Conservation (phyloP, 2,888 invertebrate species). For the Acanthacorydalis orientalis region DNA sequence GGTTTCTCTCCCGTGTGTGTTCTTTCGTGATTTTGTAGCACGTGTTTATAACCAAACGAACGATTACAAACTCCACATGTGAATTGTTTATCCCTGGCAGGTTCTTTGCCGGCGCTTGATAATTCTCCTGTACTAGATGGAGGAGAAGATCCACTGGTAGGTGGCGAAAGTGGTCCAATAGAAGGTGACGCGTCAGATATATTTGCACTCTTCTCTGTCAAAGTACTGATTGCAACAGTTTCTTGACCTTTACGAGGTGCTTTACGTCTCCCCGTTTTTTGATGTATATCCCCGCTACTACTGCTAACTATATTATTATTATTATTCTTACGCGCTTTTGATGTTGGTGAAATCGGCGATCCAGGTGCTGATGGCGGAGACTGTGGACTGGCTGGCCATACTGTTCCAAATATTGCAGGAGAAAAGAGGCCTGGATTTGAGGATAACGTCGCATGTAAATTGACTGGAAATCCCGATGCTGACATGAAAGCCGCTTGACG, state of each 20-base stretch:
- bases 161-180: constrained; percentile 33
- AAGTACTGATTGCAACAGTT: constrained; percentile 1
- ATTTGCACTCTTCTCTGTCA: constrained; percentile 9
- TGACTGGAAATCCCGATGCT: constrained; percentile 35
- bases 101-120: constrained; percentile 18
- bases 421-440: constrained; percentile 41
- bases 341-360: constrained; percentile 25
- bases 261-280: background rate
- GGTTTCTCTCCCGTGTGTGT: constrained; percentile 93
- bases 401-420: constrained; percentile 35
- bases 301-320: constrained; percentile 30
- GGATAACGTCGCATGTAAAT: constrained; percentile 37
- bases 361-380: constrained; percentile 30
- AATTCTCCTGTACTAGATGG: constrained; percentile 24
- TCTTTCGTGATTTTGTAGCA: constrained; percentile 83
- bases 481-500: constrained; percentile 28
- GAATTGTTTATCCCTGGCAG: constrained; percentile 59
- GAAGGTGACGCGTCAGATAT: constrained; percentile 23
- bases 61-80: constrained; percentile 77
- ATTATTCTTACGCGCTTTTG: constrained; percentile 19
- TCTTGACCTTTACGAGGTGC: constrained; percentile 1
- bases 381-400: constrained; percentile 31
- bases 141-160: constrained; percentile 36
- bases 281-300: constrained; percentile 22
- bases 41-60: constrained; percentile 87